A percentile compares a stretch with the other conserved stretches of the same genome.
These are phyloP conservation scores for Sycon ciliatum DNA, from an alignment of 37 sponge, comb jelly and placozoan genomes.

Conservation along the genomic window DNA sequence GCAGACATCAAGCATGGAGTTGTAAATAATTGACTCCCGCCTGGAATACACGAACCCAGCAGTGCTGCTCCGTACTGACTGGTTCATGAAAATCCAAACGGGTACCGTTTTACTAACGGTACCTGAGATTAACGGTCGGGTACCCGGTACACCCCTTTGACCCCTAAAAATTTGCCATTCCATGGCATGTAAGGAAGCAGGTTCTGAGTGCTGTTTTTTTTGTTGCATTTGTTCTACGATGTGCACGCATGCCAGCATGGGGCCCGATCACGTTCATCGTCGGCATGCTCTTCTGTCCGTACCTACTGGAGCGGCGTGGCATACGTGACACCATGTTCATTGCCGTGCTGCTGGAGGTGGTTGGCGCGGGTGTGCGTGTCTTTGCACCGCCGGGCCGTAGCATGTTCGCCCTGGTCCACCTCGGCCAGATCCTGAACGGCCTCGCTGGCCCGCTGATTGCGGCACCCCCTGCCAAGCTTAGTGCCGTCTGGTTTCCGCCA, in stretches of 20 bases:
- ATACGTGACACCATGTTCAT: slow-evolving; percentile 20
- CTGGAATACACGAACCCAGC: no score
- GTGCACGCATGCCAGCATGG: slow-evolving; percentile 8
- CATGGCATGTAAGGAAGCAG: background rate
- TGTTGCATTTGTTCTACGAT: background rate
- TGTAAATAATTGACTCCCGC: no score
- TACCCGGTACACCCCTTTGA: no score
- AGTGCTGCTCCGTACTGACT: no score
- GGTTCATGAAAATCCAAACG: no score
- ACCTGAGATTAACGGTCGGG: no score
- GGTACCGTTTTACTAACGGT: no score
- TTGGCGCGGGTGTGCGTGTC: slow-evolving; percentile 26
- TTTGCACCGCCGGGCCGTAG: slow-evolving; percentile 20
- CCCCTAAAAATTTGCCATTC: no score
- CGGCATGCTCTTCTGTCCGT: slow-evolving; percentile 14
- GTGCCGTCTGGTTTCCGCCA: slow-evolving; percentile 39
- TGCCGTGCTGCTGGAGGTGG: slow-evolving; percentile 23
- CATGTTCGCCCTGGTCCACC: slow-evolving; percentile 12
- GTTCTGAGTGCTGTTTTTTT: background rate
- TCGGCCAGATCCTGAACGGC: slow-evolving; percentile 35
- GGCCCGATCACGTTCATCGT: slow-evolving; percentile 28
- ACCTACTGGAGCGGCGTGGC: slow-evolving; percentile 31
- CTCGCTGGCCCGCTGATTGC: slow-evolving; percentile 22
- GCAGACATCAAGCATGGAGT: no score
- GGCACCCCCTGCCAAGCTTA: slow-evolving; percentile 25